A percentile compares a stretch with the other conserved stretches of the same genome.
Conservation (phyloP, 2,888 invertebrate species). For the Amphipoea lucens region DNA sequence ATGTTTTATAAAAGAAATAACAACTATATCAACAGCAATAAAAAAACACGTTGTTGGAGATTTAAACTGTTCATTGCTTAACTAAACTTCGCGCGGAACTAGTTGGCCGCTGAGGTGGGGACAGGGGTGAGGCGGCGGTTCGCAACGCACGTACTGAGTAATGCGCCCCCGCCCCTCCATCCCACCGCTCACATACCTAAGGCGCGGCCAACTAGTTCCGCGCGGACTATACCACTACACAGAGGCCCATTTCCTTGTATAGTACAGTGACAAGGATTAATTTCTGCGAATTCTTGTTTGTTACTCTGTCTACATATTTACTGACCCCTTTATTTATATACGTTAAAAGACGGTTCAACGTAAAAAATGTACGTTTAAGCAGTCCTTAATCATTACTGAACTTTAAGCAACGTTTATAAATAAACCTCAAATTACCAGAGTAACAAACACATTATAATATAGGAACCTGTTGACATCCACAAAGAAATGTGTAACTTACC, state of each 20-base stretch:
- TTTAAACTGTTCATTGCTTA: background rate
- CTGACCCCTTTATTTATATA: background rate
- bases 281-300: background rate
- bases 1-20: background rate
- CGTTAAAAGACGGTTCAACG: background rate
- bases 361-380: background rate
- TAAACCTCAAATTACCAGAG: background rate
- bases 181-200: no score
- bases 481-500: slow-evolving; percentile 87
- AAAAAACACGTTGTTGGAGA: background rate
- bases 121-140: no score
- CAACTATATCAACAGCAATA: background rate
- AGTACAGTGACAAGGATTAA: background rate
- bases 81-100: background rate
- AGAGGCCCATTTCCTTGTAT: background rate
- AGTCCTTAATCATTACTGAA: no score
- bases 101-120: no score
- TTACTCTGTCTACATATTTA: background rate
- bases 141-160: no score
- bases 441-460: background rate
- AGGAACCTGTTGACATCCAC: background rate
- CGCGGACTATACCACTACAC: background rate
- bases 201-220: no score
- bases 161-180: no score
- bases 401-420: background rate